Evolutionary conservation across 2,113 vertebrate genomes (phyloP).

Genomic region (Pipa parva): DNA sequence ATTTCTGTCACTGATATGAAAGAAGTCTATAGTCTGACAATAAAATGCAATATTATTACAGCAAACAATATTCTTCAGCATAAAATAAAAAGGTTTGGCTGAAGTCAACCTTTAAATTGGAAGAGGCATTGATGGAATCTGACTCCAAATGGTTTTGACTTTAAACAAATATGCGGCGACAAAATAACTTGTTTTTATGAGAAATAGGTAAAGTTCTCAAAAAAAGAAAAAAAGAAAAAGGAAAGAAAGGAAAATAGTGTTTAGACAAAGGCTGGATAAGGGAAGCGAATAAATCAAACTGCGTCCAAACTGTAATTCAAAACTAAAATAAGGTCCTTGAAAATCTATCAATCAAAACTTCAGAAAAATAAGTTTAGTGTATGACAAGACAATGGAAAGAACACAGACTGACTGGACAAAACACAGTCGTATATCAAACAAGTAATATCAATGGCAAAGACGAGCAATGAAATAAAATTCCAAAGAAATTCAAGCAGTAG

Average conservation of each 20-base stretch:
- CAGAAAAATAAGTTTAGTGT: constrained; percentile 21
- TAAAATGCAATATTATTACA: neutral
- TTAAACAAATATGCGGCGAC: neutral
- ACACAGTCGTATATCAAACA: constrained; percentile 13
- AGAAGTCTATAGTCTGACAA: neutral
- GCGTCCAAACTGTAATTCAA: constrained; percentile 30
- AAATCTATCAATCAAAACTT: constrained; percentile 29
- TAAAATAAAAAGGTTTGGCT: neutral
- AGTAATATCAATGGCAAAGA: neutral
- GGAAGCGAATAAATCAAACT: constrained; percentile 31
- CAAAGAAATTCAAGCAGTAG: neutral
- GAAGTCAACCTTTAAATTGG: neutral
- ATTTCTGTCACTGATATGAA: too few species aligned
- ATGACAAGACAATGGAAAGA: constrained; percentile 17
- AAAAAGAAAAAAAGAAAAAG: neutral
- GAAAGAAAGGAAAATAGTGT: neutral
- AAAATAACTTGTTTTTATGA: constrained; percentile 20
- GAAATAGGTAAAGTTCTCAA: constrained; percentile 10
- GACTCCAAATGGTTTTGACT: neutral
- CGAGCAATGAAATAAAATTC: neutral
- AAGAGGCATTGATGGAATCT: neutral
- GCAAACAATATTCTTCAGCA: neutral
- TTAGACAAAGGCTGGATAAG: constrained; percentile 10
- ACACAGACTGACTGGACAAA: constrained; percentile 18
- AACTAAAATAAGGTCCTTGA: constrained; percentile 35